Evolutionary conservation across 1,140 invertebrate genomes (phyloP), one percentile per base, ranked within the genome.

Genomic region (Carcinoscorpius rotundicauda): DNA sequence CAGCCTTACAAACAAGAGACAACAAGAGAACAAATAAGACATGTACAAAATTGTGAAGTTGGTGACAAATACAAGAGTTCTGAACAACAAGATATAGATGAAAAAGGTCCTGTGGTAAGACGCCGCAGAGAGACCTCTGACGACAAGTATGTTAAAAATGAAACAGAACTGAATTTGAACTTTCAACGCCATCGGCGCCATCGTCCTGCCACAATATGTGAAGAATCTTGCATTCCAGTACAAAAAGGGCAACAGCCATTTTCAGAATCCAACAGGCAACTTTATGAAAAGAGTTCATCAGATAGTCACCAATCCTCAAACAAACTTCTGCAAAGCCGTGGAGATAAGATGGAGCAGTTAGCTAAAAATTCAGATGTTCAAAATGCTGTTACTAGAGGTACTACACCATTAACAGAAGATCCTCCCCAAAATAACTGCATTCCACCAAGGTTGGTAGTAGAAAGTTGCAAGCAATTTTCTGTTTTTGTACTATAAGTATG

Each of bases 141-240:
- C 10, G 55, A 58, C 11, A 68, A 68, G 64, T 68, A 68, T 49
- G 67, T 61, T 9, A 68, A 65, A 50, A 61, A 68, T 52, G 67
- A 68, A 61, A 65, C 58, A 51, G 67, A 68, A 59, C 50, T 68
- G 52, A 68, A 68, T 51, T 50, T 68, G 10, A 58, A 60, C 4
- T 68, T 68, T 49, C 51, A 9, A 3, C 58, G 67, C 57, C 29
- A 29, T 29, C 57, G 63, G 62, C 48, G 66, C 49, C 63, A 63
- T 48, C 10, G 66, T 6, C 66, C 62, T 4, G 49, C 60, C 29
- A 49, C 59, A 51, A 59, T 50, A 8, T 59, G 51, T 10, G 49
- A 8, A 11, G 62, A 49, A 49, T 64, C 63, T 11, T 51, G n/a
- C 51, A 60, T 64, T 57, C 51, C 52, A 52, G 49, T 49, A 49